Percentiles rank a stretch among this genome's conserved stretches.
Conservation (phyloP, 2,888 invertebrate genomes). For the Drosophila atripex region DNA sequence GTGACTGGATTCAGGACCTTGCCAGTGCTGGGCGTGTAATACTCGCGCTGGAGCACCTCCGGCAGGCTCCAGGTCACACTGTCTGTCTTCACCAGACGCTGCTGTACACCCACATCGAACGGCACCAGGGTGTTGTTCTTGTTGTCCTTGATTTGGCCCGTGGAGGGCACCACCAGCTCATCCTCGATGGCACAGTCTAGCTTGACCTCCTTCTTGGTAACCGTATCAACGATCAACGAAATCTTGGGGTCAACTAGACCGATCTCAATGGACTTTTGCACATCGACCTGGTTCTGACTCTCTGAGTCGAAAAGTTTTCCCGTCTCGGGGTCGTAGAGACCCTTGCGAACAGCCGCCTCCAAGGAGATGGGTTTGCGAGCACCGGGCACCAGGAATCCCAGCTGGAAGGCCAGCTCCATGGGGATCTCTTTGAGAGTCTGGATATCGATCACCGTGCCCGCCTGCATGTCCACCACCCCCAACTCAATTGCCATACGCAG, state of each 20-base stretch:
- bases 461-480: conserved; percentile 90
- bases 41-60: conserved; percentile 90
- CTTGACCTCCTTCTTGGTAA: conserved; percentile 88
- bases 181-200: conserved; percentile 90
- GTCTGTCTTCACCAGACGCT: conserved; percentile 89
- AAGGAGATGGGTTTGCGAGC: conserved; percentile 90
- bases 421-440: conserved; percentile 88
- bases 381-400: conserved; percentile 88
- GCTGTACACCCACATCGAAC: conserved; percentile 88
- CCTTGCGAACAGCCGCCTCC: conserved; percentile 89
- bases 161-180: conserved; percentile 88
- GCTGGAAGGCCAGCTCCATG: conserved; percentile 88
- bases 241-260: conserved; percentile 92
- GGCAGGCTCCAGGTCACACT: conserved; percentile 89
- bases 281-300: conserved; percentile 88
- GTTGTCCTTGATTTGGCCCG: conserved; percentile 89
- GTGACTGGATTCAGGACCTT: conserved; percentile 91
- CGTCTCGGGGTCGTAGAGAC: conserved; percentile 88
- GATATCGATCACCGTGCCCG: conserved; percentile 89
- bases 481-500: conserved; percentile 92
- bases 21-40: conserved; percentile 90
- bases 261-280: conserved; percentile 91
- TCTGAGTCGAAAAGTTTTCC: conserved; percentile 90
- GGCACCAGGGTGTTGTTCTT: conserved; percentile 89
- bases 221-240: conserved; percentile 91